Evolutionary conservation across 2,888 invertebrate genomes (phyloP).

Genomic region (Phymatocera aterrima): DNA sequence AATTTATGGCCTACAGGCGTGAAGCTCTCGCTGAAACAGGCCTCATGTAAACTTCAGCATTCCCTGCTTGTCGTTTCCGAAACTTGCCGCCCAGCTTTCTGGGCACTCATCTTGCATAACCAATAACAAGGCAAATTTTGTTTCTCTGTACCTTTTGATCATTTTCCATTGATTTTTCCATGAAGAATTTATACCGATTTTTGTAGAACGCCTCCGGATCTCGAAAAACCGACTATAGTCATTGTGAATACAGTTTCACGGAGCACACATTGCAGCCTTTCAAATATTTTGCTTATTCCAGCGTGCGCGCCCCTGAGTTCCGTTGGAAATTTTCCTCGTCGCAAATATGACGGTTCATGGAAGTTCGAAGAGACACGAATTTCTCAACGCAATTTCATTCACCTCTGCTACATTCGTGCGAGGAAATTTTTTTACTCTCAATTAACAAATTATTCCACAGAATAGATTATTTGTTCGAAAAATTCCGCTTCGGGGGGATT

Average conservation of each 20-base stretch:
- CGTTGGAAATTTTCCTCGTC: neutral
- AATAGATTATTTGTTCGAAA: neutral
- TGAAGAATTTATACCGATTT: neutral
- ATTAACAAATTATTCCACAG: neutral
- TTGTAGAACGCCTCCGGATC: too few species aligned
- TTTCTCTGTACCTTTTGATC: neutral
- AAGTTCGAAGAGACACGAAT: neutral
- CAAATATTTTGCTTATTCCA: neutral
- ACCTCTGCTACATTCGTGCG: neutral
- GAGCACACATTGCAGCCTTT: neutral
- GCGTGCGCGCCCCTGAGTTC: neutral
- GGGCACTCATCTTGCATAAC: conserved; percentile 31
- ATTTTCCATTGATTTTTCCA: too few species aligned
- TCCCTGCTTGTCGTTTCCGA: neutral
- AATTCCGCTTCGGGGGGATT: neutral
- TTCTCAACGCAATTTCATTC: too few species aligned
- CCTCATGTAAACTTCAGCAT: conserved; percentile 1
- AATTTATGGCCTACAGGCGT: conserved; percentile 27
- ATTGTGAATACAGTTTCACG: too few species aligned
- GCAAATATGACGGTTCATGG: neutral
- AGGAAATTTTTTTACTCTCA: neutral
- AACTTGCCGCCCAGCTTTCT: neutral
- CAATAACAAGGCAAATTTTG: neutral
- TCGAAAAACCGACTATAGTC: too few species aligned
- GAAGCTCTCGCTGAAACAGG: conserved; percentile 1